These are phyloP conservation scores for Actinopyga echinites DNA, from an alignment of 53 echinoderm and acorn worm species.

Conservation along the genomic window DNA sequence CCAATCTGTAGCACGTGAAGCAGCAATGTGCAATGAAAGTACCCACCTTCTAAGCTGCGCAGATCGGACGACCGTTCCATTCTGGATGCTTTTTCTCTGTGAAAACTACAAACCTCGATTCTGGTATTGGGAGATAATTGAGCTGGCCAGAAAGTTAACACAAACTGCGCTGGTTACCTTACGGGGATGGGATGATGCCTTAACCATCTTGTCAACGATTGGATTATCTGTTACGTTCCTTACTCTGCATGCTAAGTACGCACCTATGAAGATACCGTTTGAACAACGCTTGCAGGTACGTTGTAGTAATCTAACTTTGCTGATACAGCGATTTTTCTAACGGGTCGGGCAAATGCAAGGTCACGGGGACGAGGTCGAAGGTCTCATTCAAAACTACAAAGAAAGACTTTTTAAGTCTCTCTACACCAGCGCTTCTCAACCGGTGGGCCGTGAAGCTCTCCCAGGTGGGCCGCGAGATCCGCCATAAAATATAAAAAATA, in stretches of 20 bases:
- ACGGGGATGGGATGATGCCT: not conserved
- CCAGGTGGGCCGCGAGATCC: too few relatives aligned
- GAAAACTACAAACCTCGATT: not conserved
- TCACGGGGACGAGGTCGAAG: too few relatives aligned
- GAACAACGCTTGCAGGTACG: constrained; percentile 1
- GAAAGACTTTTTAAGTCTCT: too few relatives aligned
- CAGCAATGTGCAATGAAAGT: too few relatives aligned
- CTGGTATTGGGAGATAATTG: constrained; percentile 13
- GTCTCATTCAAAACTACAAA: too few relatives aligned
- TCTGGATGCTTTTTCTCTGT: constrained; percentile 1
- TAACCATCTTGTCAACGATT: not conserved
- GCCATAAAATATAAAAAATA: too few relatives aligned
- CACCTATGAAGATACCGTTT: constrained; percentile 10
- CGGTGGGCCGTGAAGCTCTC: too few relatives aligned
- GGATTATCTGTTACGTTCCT: not conserved
- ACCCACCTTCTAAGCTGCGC: too few relatives aligned
- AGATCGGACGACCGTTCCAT: not conserved
- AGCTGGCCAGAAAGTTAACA: not conserved
- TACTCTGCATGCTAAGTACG: not conserved
- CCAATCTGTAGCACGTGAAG: not conserved
- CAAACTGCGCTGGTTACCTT: not conserved
- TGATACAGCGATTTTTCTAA: too few relatives aligned
- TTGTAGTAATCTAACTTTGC: too few relatives aligned
- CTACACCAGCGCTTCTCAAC: too few relatives aligned
- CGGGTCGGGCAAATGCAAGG: too few relatives aligned